A percentile compares a stretch with the other conserved stretches of the same genome.
phyloP scores from a whole-genome alignment of 2,797 vertebrate genomes.

The Enoplosus armatus region DNA sequence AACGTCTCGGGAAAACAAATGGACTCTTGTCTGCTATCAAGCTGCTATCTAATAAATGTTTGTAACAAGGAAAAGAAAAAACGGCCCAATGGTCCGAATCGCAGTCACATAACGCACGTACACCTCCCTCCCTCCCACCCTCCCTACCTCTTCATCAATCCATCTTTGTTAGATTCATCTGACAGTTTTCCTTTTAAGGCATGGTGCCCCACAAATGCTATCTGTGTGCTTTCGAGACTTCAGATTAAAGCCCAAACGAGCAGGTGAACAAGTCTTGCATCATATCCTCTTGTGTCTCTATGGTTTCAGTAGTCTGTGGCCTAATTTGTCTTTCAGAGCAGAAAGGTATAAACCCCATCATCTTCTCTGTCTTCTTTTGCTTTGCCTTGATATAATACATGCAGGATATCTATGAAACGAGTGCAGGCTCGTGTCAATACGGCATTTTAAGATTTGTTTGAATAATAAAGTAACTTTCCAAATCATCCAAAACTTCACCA shows the following conservation, averaged over 20 bases:
- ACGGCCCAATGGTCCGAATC: conserved; percentile 25
- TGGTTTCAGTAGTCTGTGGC: too few species aligned
- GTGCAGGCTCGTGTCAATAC: neutral
- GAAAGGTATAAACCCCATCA: too few species aligned
- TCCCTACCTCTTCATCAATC: conserved; percentile 32
- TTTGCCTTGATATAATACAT: neutral
- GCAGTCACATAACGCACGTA: conserved; percentile 66
- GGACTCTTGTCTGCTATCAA: conserved; percentile 54
- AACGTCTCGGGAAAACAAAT: conserved; percentile 72
- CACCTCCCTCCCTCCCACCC: conserved; percentile 48
- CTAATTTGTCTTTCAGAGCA: too few species aligned
- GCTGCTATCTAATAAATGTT: conserved; percentile 67
- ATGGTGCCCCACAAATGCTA: too few species aligned
- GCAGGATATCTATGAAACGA: neutral
- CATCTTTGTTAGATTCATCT: conserved; percentile 25
- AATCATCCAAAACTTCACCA: neutral
- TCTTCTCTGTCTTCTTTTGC: too few species aligned
- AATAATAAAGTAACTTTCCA: neutral
- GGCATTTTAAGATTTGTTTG: too few species aligned
- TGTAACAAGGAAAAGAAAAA: conserved; percentile 50
- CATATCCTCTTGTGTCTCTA: too few species aligned
- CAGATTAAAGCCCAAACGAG: too few species aligned
- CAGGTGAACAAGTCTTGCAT: too few species aligned
- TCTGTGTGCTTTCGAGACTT: too few species aligned
- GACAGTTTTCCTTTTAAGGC: conserved; percentile 60